Conservation (phyloP, 1,140 invertebrate species). For the Tetranychus urticae region DNA sequence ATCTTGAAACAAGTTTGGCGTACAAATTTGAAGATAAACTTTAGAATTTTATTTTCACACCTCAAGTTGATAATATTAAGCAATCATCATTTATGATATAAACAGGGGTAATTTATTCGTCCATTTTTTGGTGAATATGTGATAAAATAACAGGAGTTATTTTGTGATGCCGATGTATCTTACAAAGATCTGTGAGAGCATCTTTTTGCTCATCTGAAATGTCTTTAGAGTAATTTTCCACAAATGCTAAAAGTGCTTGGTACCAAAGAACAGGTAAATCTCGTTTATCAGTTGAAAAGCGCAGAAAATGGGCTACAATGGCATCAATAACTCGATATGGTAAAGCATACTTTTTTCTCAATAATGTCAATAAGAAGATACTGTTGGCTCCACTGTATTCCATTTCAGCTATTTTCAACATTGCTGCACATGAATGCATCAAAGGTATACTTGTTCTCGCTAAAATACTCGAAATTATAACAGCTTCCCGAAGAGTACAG, state of each 20-base stretch:
- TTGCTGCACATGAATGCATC: slow-evolving; percentile 80
- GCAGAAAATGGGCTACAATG: slow-evolving; percentile 76
- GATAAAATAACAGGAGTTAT: slow-evolving; percentile 52
- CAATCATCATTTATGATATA: too few relatives aligned
- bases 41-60: too few relatives aligned
- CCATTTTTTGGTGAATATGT: neutral
- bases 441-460: slow-evolving; percentile 78
- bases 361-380: slow-evolving; percentile 74
- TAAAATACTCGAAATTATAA: slow-evolving; percentile 76
- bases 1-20: too few relatives aligned
- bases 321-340: slow-evolving; percentile 87
- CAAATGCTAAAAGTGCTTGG: slow-evolving; percentile 76
- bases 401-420: slow-evolving; percentile 91
- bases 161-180: slow-evolving; percentile 47
- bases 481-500: slow-evolving; percentile 80
- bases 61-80: too few relatives aligned
- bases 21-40: too few relatives aligned
- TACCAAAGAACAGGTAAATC: slow-evolving; percentile 89
- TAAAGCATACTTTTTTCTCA: slow-evolving; percentile 95
- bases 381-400: slow-evolving; percentile 91
- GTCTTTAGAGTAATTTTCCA: slow-evolving; percentile 82
- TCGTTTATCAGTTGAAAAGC: slow-evolving; percentile 56
- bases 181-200: slow-evolving; percentile 48
- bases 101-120: too few relatives aligned
- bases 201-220: slow-evolving; percentile 78